Percentiles rank a stretch among this genome's conserved stretches.
phyloP scores from a whole-genome alignment of 2,113 vertebrate species.

The Sprattus sprattus region DNA sequence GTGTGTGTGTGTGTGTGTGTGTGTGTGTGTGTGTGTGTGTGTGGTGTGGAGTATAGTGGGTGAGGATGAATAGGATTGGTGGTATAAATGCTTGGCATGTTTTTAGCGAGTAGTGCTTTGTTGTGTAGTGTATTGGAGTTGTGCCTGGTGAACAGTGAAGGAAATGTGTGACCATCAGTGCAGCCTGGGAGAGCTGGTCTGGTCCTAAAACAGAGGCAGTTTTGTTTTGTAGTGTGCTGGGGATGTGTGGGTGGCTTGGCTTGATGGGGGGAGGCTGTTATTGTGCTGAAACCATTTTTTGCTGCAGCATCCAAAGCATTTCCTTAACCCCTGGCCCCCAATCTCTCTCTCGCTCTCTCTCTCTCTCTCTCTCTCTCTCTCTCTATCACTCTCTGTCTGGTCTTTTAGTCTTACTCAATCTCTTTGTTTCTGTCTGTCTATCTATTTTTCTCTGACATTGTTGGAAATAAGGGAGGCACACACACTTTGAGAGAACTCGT shows the following conservation, averaged over 20 bases:
- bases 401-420: not conserved
- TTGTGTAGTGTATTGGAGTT: not conserved
- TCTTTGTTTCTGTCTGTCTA: not conserved
- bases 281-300: conserved; percentile 24
- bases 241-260: not conserved
- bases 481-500: not conserved
- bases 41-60: not conserved
- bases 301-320: conserved; percentile 21
- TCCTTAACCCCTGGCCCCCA: not conserved
- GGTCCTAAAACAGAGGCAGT: not conserved
- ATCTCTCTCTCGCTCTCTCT: not conserved
- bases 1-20: not conserved
- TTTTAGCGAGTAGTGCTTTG: not conserved
- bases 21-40: not conserved
- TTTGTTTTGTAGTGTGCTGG: not conserved
- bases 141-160: not conserved
- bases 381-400: not conserved
- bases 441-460: too few species aligned
- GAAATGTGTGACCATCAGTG: not conserved
- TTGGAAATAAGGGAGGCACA: not conserved
- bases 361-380: conserved; percentile 5
- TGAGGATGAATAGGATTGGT: not conserved
- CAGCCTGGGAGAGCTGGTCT: not conserved
- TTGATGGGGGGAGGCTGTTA: not conserved
- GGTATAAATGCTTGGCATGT: not conserved